Base-by-base conservation (phyloP, 2,113 vertebrate genomes). In the Lycocorax pyrrhopterus region DNA sequence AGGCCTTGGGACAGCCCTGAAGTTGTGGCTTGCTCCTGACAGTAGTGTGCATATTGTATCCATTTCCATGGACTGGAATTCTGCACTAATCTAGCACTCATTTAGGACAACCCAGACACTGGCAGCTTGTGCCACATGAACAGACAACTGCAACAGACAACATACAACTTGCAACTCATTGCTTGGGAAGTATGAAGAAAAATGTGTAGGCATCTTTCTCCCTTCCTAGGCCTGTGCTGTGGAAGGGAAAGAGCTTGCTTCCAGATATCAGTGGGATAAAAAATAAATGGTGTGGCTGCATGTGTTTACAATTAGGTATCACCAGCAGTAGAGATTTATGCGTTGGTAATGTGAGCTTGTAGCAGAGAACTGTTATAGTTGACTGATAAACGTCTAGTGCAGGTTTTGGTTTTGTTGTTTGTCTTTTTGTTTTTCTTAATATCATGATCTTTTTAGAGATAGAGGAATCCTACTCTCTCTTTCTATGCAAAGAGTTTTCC, bases 331-430 rank as follows among this genome's bases (percentile, higher is more conserved):
- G 44, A 11, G 33, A 68, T 59, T 41, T 78, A n/a, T 30, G 10
- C 0, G 0, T 27, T 72, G 39, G 44, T 41, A 55, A 41, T 5
- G 3, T 14, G 5, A 87, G 15, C 12, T 14, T 18, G 13, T 73
- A 41, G 39, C 39, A 63, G 12, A 35, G 37, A 73, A 60, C 44
- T 39, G 10, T 52, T 74, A 55, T 5, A 82, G 21, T 30, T 33
- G 5, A 37, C 25, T 33, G 33, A 39, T 55, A 91, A 67, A 22
- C 12, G 39, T 81, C 52, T 71, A 66, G 9, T 39, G 12, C 16
- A 47, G 4, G 9, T 12, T 22, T 51, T 44, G 23, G 4, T 12
- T 41, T 43, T 59, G 10, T 55, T 56, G 8, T 13, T 43, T 13
- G 30, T 23, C 47, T 35, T 8, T 8, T 3, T 25, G 8, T 3